A percentile compares a stretch with the other conserved stretches of the same genome.
These are phyloP conservation scores for Halyomorpha halys DNA, from an alignment of 1,140 invertebrate genomes.

Conservation along the genomic window DNA sequence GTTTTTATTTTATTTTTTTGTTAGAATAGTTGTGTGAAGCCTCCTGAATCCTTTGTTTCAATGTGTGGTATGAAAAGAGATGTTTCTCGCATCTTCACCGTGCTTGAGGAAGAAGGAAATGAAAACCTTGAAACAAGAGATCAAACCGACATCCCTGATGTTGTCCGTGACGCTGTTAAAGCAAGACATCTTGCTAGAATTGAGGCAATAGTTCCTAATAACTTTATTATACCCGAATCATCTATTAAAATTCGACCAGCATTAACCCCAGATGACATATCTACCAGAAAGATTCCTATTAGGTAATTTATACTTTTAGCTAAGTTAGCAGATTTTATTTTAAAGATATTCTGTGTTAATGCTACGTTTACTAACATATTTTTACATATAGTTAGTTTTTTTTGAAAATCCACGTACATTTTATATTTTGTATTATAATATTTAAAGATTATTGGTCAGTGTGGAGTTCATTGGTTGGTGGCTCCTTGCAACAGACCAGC, in stretches of 20 bases:
- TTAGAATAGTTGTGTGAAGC: conserved; percentile 30
- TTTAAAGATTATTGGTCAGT: too few relatives aligned
- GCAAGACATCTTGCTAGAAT: conserved; percentile 25
- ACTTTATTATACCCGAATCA: conserved; percentile 24
- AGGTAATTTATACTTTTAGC: conserved; percentile 13
- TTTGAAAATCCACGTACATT: too few relatives aligned
- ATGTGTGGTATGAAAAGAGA: conserved; percentile 55
- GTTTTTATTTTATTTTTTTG: not conserved
- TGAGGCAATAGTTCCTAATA: conserved; percentile 18
- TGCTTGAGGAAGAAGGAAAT: conserved; percentile 52
- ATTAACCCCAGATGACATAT: conserved; percentile 22
- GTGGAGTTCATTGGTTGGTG: too few relatives aligned
- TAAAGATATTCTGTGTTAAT: too few relatives aligned
- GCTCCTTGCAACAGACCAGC: too few relatives aligned
- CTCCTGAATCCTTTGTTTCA: conserved; percentile 24
- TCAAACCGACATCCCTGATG: conserved; percentile 27
- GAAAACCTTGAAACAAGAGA: not conserved
- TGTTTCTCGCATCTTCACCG: conserved; percentile 62
- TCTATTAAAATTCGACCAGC: not conserved
- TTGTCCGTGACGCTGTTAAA: conserved; percentile 29
- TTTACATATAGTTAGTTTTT: too few relatives aligned
- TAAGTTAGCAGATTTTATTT: too few relatives aligned
- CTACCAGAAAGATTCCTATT: conserved; percentile 21
- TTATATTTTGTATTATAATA: too few relatives aligned
- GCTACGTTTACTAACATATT: too few relatives aligned